Evolutionary conservation across 1,140 invertebrate species (phyloP), one percentile per base, ranked within the genome.

Genomic region (Scylla paramamosain): DNA sequence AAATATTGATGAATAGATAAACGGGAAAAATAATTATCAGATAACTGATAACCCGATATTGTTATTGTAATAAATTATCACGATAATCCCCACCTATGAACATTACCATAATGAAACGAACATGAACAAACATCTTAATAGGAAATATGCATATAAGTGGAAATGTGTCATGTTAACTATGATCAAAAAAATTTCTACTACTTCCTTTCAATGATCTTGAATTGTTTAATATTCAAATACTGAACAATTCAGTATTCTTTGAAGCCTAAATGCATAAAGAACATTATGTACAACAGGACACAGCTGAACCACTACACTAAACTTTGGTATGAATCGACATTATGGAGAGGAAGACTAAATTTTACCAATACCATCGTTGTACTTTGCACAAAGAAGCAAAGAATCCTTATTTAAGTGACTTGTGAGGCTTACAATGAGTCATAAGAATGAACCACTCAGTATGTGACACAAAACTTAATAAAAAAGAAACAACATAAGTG

Each of bases 301-400:
- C 67, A n/a, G n/a, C n/a, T 77, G 67, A 77, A 77, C 20, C 8
- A 77, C n/a, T 77, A 77, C 67, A 20, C 67, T 77, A 77, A 25
- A 7, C 67, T 77, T 77, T 77, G 67, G 67, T 77, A n/a, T 77
- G 67, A n/a, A 77, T 77, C 67, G n/a, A n/a, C 67, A 77, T 77
- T 20, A 77, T n/a, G 67, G 67, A n/a, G 67, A 77, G 67, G 67
- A 77, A 59, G 67, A 7, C n/a, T n/a, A 77, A 3, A n/a, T n/a
- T n/a, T 77, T 6, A n/a, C 67, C n/a, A n/a, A 7, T n/a, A 77
- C 67, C 20, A n/a, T 7, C 67, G 0, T n/a, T 25, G n/a, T 77
- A 7, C 67, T 77, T 1, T n/a, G 25, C 67, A n/a, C 25, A n/a
- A 7, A 20, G 6, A 77, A 20, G 67, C 67, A 77, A n/a, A 59